Base-by-base conservation (phyloP, 1,140 invertebrate species). In the Physella acuta region DNA sequence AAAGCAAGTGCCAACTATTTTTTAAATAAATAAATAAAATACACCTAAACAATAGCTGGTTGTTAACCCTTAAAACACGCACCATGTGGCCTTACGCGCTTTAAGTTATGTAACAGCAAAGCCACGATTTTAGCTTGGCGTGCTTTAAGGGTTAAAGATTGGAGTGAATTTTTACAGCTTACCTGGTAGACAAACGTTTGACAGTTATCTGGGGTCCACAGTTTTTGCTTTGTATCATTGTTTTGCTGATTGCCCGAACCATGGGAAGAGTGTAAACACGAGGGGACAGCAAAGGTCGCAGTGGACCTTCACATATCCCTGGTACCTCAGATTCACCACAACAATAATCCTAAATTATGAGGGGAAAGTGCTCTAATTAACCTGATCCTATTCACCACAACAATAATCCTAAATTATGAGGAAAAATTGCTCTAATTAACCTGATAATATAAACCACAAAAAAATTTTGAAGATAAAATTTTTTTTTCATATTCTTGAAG, bases 201-300 rank as follows among this genome's bases (percentile, higher is more conserved):
- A 91, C 90, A 33, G 88, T 90, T 11, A 91, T 89, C 77, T 89
- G 89, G 0, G 90, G 90, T 0, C 90, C 89, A 76, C 90, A 90
- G 80, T 90, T 90, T 67, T 88, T 86, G 11, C 89, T 89, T 77
- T 90, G 89, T 14, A 90, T 87, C 90, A 90, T 90, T 0, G 89
- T 91, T 67, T 89, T 87, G 31, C 88, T 88, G 17, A 91, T 84
- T 69, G 88, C 87, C 66, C 89, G 81, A 0, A 90, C 89, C 76
- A 91, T 85, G 14, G 90, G 90, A 61, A 91, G 82, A 1, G 89
- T 90, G 78, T 90, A 89, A 3, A 90, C 89, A 49, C 88, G 77
- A 1, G 89, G 87, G 2, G 88, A 87, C 39, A 90, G 78, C 20
- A 90, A 70, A 14, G 86, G 85, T 39, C 90, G 78, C 34, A 90